Percentiles rank a stretch among this genome's conserved stretches.
These are phyloP conservation scores for Sciaenops ocellatus DNA, from an alignment of 2,797 vertebrate genomes.

Conservation along the genomic window DNA sequence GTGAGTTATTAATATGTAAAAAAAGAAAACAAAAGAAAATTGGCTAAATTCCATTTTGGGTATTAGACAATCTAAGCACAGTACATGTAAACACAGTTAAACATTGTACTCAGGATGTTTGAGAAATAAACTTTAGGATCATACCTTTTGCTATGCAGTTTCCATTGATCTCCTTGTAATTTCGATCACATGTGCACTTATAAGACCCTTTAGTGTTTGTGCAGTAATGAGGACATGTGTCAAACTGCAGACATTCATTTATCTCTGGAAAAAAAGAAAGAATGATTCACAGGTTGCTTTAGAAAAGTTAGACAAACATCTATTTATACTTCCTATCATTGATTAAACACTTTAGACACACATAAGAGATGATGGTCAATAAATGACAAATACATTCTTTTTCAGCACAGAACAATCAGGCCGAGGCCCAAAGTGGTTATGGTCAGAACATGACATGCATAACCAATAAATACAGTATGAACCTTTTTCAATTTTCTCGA, in stretches of 20 bases:
- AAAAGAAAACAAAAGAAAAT: conserved; percentile 48
- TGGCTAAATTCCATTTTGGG: conserved; percentile 72
- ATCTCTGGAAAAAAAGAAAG: conserved; percentile 86
- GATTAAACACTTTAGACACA: neutral
- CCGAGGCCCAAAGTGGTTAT: neutral
- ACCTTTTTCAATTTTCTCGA: conserved; percentile 9
- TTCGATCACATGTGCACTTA: conserved; percentile 94
- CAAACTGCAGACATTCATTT: conserved; percentile 96
- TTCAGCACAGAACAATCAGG: neutral
- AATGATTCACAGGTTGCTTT: neutral
- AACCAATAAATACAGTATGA: neutral
- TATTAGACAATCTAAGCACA: conserved; percentile 71
- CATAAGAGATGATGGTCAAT: neutral
- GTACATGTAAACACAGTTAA: conserved; percentile 20
- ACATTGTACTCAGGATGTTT: neutral
- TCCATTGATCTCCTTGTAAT: conserved; percentile 92
- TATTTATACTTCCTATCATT: neutral
- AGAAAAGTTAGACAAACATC: neutral
- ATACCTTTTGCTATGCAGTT: conserved; percentile 96
- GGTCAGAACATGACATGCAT: neutral
- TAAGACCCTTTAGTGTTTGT: conserved; percentile 95
- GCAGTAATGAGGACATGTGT: conserved; percentile 94
- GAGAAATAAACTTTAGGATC: conserved; percentile 44
- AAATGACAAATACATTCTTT: neutral
- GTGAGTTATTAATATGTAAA: conserved; percentile 77